These are phyloP conservation scores for Pseudochromis fuscus DNA, from an alignment of 2,797 vertebrate species.

Conservation along the genomic window DNA sequence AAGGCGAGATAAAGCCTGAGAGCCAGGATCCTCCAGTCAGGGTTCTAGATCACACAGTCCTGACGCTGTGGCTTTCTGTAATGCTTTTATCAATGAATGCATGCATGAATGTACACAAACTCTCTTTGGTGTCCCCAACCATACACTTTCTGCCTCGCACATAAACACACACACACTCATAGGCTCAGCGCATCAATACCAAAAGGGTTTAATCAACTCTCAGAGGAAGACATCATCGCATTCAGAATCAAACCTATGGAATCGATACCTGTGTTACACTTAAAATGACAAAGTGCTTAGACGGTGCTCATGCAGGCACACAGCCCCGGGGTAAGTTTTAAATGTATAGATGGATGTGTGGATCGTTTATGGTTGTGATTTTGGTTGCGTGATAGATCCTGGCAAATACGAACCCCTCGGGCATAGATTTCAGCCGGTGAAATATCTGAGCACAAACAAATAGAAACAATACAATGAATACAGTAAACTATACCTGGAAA, in stretches of 20 bases:
- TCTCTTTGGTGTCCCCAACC: conserved; percentile 33
- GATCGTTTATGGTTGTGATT: conserved; percentile 67
- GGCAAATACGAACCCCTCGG: conserved; percentile 63
- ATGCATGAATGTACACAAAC: conserved; percentile 60
- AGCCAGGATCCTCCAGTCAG: conserved; percentile 65
- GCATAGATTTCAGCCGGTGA: conserved; percentile 53
- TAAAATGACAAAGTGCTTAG: conserved; percentile 83
- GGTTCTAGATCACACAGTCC: conserved; percentile 66
- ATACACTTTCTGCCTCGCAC: conserved; percentile 25
- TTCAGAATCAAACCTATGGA: conserved; percentile 86
- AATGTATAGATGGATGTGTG: conserved; percentile 63
- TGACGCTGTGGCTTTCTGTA: conserved; percentile 67
- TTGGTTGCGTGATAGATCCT: conserved; percentile 68
- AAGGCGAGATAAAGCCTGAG: conserved; percentile 71
- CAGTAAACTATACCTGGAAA: conserved; percentile 55
- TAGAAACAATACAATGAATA: conserved; percentile 30
- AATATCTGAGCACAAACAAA: conserved; percentile 55
- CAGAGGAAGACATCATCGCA: conserved; percentile 85
- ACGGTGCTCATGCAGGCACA: conserved; percentile 62
- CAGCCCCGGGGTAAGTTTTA: conserved; percentile 69
- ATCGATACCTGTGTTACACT: conserved; percentile 85
- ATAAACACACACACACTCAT: conserved; percentile 23
- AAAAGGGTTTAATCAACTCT: conserved; percentile 85
- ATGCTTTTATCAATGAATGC: conserved; percentile 70
- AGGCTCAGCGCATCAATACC: conserved; percentile 75